phyloP scores from a whole-genome alignment of 2,113 vertebrate species.

The pig (Sus scrofa) region DNA sequence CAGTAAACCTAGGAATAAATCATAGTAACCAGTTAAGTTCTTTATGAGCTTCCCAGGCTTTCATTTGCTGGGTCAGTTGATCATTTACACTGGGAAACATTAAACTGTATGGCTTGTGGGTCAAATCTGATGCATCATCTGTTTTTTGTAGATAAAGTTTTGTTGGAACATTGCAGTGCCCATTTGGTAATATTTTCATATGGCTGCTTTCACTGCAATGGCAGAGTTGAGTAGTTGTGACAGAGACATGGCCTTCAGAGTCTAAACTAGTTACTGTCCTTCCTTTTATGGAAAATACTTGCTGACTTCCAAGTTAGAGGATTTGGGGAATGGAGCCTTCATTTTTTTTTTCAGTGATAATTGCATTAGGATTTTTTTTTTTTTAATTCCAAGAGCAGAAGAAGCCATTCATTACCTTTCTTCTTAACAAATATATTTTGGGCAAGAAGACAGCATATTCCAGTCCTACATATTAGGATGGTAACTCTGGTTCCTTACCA shows the following conservation, averaged over 20 bases:
- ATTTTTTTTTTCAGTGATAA: neutral
- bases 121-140: neutral
- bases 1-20: neutral
- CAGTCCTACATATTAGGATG: neutral
- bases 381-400: neutral
- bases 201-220: neutral
- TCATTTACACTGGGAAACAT: neutral
- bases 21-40: neutral
- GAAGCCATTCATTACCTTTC: neutral
- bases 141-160: slow-evolving; percentile 31
- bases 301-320: neutral
- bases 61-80: neutral
- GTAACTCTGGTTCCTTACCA: neutral
- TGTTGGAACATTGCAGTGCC: neutral
- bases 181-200: neutral
- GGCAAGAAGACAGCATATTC: neutral
- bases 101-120: neutral
- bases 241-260: neutral
- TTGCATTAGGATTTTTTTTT: neutral
- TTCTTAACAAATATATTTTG: neutral
- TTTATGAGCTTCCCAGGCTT: neutral
- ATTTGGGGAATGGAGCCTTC: neutral
- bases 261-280: neutral
- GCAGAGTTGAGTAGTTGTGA: neutral
- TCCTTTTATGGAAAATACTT: neutral